Conservation (phyloP, 2,113 vertebrate genomes). For the Chloebia gouldiae region DNA sequence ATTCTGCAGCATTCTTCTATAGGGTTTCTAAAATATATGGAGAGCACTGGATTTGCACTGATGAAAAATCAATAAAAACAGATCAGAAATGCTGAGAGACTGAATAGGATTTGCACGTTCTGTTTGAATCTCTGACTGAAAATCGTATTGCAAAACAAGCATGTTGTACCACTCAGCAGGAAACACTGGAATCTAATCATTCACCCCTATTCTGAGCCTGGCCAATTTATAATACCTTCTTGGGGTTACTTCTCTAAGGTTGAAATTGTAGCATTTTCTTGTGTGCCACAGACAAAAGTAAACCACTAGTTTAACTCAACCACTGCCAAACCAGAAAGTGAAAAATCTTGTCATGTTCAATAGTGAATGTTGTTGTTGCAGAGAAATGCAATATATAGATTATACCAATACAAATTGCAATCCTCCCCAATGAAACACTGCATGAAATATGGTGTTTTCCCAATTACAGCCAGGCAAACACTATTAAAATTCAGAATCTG, state of each 20-base stretch:
- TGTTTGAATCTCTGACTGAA: slow-evolving; percentile 73
- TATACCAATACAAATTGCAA: neutral
- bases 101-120: slow-evolving; percentile 73
- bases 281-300: slow-evolving; percentile 7
- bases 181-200: slow-evolving; percentile 75
- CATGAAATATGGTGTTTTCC: neutral
- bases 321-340: neutral
- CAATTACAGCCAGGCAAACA: neutral
- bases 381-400: neutral
- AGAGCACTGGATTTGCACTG: slow-evolving; percentile 64
- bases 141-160: slow-evolving; percentile 72
- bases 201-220: slow-evolving; percentile 53
- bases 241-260: slow-evolving; percentile 60
- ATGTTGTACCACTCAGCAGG: slow-evolving; percentile 72
- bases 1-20: slow-evolving; percentile 8
- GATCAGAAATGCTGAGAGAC: slow-evolving; percentile 72
- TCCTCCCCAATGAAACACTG: neutral
- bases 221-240: slow-evolving; percentile 69
- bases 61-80: slow-evolving; percentile 81
- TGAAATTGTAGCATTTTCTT: slow-evolving; percentile 60
- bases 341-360: neutral
- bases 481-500: neutral
- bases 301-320: slow-evolving; percentile 16
- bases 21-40: slow-evolving; percentile 46
- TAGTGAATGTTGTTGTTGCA: neutral